Conservation (phyloP, 2,797 vertebrate genomes). For the Euphonia xanthogaster region DNA sequence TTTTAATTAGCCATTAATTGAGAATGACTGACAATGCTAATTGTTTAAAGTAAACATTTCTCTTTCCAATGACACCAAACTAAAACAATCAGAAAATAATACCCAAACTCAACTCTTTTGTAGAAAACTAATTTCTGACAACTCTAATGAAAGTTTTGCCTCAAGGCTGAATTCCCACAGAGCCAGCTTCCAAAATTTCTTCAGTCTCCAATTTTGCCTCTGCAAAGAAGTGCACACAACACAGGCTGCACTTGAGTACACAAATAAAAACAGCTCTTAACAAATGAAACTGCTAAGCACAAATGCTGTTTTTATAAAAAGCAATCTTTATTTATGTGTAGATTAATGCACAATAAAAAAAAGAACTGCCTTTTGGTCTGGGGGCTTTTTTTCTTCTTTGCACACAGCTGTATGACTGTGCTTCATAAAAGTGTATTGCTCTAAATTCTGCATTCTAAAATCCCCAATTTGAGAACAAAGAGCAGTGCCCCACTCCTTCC, state of each 20-base stretch:
- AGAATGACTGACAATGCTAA: background rate
- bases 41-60: constrained; percentile 4
- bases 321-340: background rate
- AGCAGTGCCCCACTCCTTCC: background rate
- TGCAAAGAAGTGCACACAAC: background rate
- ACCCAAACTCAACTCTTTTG: background rate
- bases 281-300: background rate
- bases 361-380: background rate
- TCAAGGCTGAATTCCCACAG: background rate
- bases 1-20: constrained; percentile 32
- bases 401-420: background rate
- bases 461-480: background rate
- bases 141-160: background rate
- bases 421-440: background rate
- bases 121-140: background rate
- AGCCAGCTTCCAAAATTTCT: background rate
- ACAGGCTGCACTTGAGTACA: background rate
- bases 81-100: constrained; percentile 15
- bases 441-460: background rate
- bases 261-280: background rate
- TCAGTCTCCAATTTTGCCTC: background rate
- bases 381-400: background rate
- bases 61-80: background rate
- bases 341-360: background rate
- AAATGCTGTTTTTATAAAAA: background rate